Evolutionary conservation across 2,113 vertebrate species (phyloP).

Genomic region (Notechis scutatus): DNA sequence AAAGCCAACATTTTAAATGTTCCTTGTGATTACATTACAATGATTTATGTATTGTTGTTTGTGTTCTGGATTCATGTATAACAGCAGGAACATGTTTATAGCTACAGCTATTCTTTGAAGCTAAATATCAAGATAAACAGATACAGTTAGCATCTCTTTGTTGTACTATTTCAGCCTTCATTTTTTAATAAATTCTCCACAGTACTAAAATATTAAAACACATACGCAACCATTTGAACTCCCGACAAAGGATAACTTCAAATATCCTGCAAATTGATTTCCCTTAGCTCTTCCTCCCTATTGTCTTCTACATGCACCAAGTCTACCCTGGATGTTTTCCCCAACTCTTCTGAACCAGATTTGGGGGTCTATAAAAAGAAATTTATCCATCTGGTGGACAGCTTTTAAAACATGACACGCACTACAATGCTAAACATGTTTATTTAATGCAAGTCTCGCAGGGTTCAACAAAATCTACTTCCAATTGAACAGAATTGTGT

Average conservation of each 20-base stretch:
- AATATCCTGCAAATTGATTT: not conserved
- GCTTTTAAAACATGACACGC: not conserved
- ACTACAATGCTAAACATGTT: not conserved
- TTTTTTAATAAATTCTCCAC: not conserved
- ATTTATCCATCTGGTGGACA: not conserved
- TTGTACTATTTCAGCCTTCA: not conserved
- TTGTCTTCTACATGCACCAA: not conserved
- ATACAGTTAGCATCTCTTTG: conserved; percentile 25
- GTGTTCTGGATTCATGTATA: conserved; percentile 26
- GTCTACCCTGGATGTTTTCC: not conserved
- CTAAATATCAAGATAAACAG: conserved; percentile 34
- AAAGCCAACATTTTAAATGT: conserved; percentile 20
- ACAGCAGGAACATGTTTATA: conserved; percentile 31
- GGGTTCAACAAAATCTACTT: not conserved
- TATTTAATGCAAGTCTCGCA: not conserved
- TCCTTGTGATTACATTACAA: conserved; percentile 36
- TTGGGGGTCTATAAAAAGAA: not conserved
- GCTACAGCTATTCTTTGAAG: conserved; percentile 41
- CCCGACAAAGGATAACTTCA: not conserved
- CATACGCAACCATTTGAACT: not conserved
- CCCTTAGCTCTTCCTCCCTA: not conserved
- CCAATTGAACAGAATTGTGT: not conserved
- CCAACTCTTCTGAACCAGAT: not conserved
- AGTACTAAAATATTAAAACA: not conserved
- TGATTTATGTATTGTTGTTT: conserved; percentile 25